Evolutionary conservation across 1,140 invertebrate genomes (phyloP), one percentile per base, ranked within the genome.

Genomic region (Rhynchophorus ferrugineus): DNA sequence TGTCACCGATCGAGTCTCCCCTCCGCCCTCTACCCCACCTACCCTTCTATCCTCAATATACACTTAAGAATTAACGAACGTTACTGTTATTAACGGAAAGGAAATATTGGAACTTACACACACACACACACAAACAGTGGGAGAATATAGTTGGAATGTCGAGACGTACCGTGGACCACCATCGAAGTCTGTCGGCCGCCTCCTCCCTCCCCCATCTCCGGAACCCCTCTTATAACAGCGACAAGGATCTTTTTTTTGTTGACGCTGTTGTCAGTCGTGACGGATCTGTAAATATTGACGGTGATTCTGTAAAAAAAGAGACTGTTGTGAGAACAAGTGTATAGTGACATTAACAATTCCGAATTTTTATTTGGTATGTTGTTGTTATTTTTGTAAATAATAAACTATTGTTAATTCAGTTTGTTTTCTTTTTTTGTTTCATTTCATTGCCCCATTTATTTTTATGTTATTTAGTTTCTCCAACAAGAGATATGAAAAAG

Each of bases 331-430:
- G 29, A 51, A 1, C 7, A 37, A 45, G 21, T 39, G 44, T 18
- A 14, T 36, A 53, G 35, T 33, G 36, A 37, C 39, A 6, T 44
- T 44, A 52, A 44, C 49, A 52, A 52, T 44, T 34, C 37, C 49
- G 42, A 52, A 45, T 52, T 52, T 52, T 35, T 49, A 52, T 52
- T 52, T 52, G 43, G 49, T 52, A 53, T 53, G 50, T 53, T 53
- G 50, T 46, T 46, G 50, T 53, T 46, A 53, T 46, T 53, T 53
- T 53, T 53, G 50, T 53, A 53, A 53, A 53, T 53, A 52, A 44
- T 53, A 52, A 52, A 52, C 24, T 52, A 52, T 44, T 52, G 49
- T 52, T 52, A 52, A 52, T 52, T 52, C 29, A 42, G 43, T 35
- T 22, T 17, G 19, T 17, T 47, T 36, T 17, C 5, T n/a, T 16